Evolutionary conservation across 1,140 invertebrate genomes (phyloP), one percentile per base, ranked within the genome.

Genomic region (Ostrea denselamellosa): DNA sequence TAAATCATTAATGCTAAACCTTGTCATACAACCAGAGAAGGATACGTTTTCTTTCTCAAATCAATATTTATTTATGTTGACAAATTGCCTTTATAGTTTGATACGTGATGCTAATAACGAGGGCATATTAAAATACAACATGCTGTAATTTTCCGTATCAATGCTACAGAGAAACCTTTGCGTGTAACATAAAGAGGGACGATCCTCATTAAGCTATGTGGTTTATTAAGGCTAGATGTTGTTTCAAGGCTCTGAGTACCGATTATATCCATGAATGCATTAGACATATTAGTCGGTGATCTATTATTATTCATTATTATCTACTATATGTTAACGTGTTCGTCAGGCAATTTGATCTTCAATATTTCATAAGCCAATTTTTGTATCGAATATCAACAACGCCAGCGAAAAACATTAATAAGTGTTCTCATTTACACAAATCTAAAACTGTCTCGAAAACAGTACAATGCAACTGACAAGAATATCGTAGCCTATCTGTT

Each of bases 1-100:
- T 83, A 52, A 83, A 83, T 83, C 17, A 83, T 83, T 83, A 54
- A 86, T 62, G 51, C 19, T 56, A 86, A 81, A 86, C 44, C 68
- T 77, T 77, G 68, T 77, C 68, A 25, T 5, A 77, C 22, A 28
- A 77, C 25, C 4, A 34, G 14, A 77, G 28, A 14, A 25, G 14
- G 68, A 77, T 77, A 14, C 19, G 17, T 58, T 62, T 34, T 34
- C 68, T 28, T 10, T 34, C 25, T 22, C 68, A 25, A 77, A 77
- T 77, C 68, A 77, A 77, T 77, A 77, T 25, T 77, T 77, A 77
- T 77, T 77, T 28, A 34, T 34, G 68, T 77, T 34, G 68, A 77
- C 68, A 34, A 77, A 77, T 28, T 77, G 68, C 0, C 28, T 25
- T 25, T 28, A 77, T 12, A 62, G 58, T 62, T 34, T 77, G 68